Base-by-base conservation (phyloP, 1,140 invertebrate genomes). In the Neodiprion fabricii region DNA sequence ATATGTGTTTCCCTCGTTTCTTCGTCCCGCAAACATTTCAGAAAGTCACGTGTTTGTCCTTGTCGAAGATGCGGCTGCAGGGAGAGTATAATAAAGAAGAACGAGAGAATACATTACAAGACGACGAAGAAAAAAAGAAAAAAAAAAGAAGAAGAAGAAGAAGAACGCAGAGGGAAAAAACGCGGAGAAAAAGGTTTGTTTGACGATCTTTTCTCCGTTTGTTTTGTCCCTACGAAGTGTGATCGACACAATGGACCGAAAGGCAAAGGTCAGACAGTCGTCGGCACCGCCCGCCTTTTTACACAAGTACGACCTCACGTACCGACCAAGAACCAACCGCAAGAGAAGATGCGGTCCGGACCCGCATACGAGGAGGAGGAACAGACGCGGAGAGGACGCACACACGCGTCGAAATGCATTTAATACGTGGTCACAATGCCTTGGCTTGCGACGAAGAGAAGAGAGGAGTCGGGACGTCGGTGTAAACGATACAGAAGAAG, bases 151-250 rank as follows among this genome's bases (percentile, higher is more conserved):
- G 28, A 40, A 40, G 28, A 40, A 40, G 28, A 40, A 40, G 28
- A 40, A 40, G 5, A 40, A 40, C 28, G 28, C 28, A 2, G 28
- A 40, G 28, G 61, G 61, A 4, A 17, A 14, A 14, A 14, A 14
- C 17, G 61, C 1, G 12, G 21, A 69, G n/a, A 47, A 69, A 69
- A 69, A 12, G 7, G 17, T 47, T 69, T 69, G 67, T 69, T 69
- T 69, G 67, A 69, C 21, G 67, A 69, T 69, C 67, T 69, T 47
- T 69, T 47, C 40, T 47, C 67, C 10, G 67, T 69, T 69, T 69
- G 40, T 47, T 23, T 69, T 69, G 67, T 23, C 17, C 67, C 67
- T 21, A 5, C 10, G 12, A 47, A 69, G 53, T 61, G 53, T 61
- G 53, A 61, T 61, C 11, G 9, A 61, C 53, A 61, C 53, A 61